phyloP scores from a whole-genome alignment of 2,113 vertebrate species.

The Cricetomys ansorgei region DNA sequence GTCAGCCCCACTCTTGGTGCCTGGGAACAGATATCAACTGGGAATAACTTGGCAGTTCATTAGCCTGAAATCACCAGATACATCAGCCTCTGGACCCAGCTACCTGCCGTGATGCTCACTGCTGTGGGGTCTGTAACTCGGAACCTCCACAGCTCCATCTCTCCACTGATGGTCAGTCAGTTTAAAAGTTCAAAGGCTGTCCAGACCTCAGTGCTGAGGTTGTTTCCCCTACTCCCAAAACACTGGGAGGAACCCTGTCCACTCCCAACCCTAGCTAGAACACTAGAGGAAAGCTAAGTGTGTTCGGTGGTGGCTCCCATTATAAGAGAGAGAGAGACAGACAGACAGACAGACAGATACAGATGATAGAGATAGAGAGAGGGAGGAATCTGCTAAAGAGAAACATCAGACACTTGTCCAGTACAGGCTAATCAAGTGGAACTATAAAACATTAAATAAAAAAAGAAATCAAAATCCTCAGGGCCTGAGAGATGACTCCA shows the following conservation, averaged over 20 bases:
- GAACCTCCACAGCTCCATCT: neutral
- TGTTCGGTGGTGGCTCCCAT: neutral
- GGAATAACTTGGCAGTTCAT: neutral
- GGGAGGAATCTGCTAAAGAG: neutral
- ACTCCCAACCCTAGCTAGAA: neutral
- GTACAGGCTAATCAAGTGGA: neutral
- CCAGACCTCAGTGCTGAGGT: neutral
- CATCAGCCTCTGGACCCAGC: neutral
- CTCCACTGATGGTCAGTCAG: neutral
- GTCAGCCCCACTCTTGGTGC: neutral
- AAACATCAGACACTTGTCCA: neutral
- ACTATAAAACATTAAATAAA: neutral
- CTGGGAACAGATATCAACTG: neutral
- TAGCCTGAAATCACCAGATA: neutral
- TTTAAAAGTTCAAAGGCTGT: neutral
- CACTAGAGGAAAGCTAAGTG: neutral
- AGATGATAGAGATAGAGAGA: neutral
- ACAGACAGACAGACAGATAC: too few species aligned
- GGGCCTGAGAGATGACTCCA: neutral
- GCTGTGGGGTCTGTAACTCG: neutral
- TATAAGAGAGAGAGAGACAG: neutral
- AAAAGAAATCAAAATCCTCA: neutral
- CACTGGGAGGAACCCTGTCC: neutral
- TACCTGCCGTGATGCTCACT: neutral
- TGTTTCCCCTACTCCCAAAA: neutral